Conservation (phyloP, 2,888 invertebrate genomes). For the Xestoiulus laeticollis region DNA sequence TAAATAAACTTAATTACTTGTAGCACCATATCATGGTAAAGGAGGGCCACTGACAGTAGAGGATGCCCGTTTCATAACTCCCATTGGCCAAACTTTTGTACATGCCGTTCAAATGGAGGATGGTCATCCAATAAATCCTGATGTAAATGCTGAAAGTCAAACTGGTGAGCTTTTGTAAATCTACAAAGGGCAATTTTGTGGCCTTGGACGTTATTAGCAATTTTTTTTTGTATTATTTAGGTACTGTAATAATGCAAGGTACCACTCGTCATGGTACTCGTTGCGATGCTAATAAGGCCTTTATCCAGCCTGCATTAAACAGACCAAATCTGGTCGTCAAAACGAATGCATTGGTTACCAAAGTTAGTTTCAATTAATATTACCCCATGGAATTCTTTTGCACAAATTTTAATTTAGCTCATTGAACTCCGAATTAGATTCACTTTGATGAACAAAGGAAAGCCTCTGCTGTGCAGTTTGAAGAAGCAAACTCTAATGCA, state of each 20-base stretch:
- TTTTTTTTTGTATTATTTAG: neutral
- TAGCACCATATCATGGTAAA: slow-evolving; percentile 56
- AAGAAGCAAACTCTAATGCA: neutral
- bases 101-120: slow-evolving; percentile 56
- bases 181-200: neutral
- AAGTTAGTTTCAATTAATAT: slow-evolving; percentile 44
- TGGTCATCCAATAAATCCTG: slow-evolving; percentile 57
- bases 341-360: slow-evolving; percentile 49
- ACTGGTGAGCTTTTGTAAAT: slow-evolving; percentile 55
- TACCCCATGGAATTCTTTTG: neutral
- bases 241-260: neutral
- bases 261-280: slow-evolving; percentile 63
- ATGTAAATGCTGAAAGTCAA: slow-evolving; percentile 58
- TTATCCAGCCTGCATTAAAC: slow-evolving; percentile 50
- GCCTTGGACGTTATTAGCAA: neutral
- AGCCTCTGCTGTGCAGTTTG: neutral
- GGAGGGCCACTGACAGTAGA: slow-evolving; percentile 58
- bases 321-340: slow-evolving; percentile 51
- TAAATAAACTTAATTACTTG: neutral
- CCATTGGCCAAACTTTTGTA: slow-evolving; percentile 57
- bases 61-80: slow-evolving; percentile 57
- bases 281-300: slow-evolving; percentile 60
- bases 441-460: neutral
- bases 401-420: neutral
- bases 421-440: neutral